phyloP scores from a whole-genome alignment of 2,113 vertebrate genomes.

The Protobothrops flavoviridis region DNA sequence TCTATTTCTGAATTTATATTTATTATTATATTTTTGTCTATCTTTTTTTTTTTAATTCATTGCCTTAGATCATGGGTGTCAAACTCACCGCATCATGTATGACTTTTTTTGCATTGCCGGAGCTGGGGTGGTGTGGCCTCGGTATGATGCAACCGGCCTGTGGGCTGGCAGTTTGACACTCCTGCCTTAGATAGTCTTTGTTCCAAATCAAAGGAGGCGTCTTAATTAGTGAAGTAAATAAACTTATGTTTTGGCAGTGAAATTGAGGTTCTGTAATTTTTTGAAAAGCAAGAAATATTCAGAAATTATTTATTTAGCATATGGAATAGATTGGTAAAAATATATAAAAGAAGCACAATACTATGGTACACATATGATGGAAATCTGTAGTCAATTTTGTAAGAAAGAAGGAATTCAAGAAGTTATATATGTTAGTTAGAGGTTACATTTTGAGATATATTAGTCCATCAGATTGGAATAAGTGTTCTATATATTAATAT shows the following conservation, averaged over 20 bases:
- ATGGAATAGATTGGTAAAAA: neutral
- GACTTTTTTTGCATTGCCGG: too few species aligned
- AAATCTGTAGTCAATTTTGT: neutral
- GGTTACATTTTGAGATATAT: neutral
- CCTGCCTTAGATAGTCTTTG: neutral
- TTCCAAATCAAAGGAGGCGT: neutral
- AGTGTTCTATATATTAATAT: neutral
- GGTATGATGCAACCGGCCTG: too few species aligned
- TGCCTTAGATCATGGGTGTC: neutral
- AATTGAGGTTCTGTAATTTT: neutral
- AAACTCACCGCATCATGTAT: too few species aligned
- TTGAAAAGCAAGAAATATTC: neutral
- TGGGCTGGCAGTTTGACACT: too few species aligned
- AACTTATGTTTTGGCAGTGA: neutral
- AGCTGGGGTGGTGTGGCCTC: too few species aligned
- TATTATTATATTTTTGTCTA: neutral
- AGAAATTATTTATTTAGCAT: neutral
- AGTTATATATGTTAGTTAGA: neutral
- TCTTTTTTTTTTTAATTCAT: neutral
- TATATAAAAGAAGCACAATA: neutral
- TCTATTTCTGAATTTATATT: neutral
- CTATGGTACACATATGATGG: neutral
- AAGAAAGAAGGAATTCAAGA: neutral
- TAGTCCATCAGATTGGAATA: neutral
- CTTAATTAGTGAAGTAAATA: neutral